Conservation (phyloP, 2,113 vertebrate genomes). For the Paralichthys olivaceus region DNA sequence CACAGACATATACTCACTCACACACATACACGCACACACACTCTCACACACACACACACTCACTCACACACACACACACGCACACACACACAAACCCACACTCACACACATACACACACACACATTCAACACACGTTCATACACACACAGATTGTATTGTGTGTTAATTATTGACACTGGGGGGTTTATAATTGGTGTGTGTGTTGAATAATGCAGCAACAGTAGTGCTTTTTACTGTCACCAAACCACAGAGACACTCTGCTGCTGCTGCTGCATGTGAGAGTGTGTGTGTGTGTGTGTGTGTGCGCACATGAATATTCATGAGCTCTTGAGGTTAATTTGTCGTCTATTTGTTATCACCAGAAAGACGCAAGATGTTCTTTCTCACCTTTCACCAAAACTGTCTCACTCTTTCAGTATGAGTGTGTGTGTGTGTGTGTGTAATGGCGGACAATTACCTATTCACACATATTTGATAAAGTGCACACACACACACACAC, state of each 20-base stretch:
- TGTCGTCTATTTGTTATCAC: slow-evolving; percentile 71
- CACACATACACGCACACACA: slow-evolving; percentile 6
- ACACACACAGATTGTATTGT: slow-evolving; percentile 14
- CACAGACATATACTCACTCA: background rate
- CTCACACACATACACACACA: slow-evolving; percentile 3
- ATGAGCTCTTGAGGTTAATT: slow-evolving; percentile 72
- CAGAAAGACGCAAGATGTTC: slow-evolving; percentile 70
- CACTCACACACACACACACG: too few species aligned
- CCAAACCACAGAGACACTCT: slow-evolving; percentile 34
- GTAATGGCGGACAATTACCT: background rate
- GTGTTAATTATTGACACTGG: slow-evolving; percentile 70
- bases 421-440: slow-evolving; percentile 9
- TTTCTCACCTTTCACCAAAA: slow-evolving; percentile 38
- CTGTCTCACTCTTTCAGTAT: background rate
- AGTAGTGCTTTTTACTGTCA: slow-evolving; percentile 69
- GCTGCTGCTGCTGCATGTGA: slow-evolving; percentile 7
- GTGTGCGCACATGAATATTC: slow-evolving; percentile 64
- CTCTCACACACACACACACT: slow-evolving; percentile 1
- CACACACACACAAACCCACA: slow-evolving; percentile 9
- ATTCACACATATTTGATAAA: background rate
- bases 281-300: slow-evolving; percentile 46
- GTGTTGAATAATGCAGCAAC: slow-evolving; percentile 66
- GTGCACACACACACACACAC: slow-evolving; percentile 16
- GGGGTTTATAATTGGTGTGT: slow-evolving; percentile 69
- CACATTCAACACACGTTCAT: slow-evolving; percentile 8